Evolutionary conservation across 2,888 invertebrate genomes (phyloP).

Genomic region (Phania funesta): DNA sequence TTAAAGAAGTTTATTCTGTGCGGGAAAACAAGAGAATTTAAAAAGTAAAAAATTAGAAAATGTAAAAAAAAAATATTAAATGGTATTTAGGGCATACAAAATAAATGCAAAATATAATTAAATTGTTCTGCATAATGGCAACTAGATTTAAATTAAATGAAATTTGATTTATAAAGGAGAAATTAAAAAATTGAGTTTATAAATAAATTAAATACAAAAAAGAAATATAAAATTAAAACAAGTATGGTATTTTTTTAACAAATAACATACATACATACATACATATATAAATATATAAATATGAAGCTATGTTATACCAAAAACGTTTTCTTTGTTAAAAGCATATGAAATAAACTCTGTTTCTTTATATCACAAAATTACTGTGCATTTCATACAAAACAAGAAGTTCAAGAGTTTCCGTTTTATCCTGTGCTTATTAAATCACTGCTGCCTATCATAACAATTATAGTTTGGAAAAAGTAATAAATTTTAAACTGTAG

Average conservation of each 20-base stretch:
- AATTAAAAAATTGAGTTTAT: not conserved
- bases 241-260: no score
- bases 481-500: not conserved
- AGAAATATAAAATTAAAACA: not conserved
- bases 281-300: no score
- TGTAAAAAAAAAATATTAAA: conserved; percentile 30
- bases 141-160: conserved; percentile 8
- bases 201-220: not conserved
- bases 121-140: conserved; percentile 11
- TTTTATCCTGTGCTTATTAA: not conserved
- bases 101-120: conserved; percentile 24
- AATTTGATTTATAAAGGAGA: not conserved
- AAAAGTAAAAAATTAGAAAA: conserved; percentile 38
- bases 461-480: not conserved
- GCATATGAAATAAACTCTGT: no score
- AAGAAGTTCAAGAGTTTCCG: conserved; percentile 29
- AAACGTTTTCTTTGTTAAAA: conserved; percentile 34
- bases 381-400: not conserved
- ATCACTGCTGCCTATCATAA: not conserved
- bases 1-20: conserved; percentile 10
- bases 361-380: conserved; percentile 7
- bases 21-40: not conserved
- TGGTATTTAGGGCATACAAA: conserved; percentile 50
- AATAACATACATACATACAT: no score
- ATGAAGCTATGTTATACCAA: not conserved